A percentile compares a stretch with the other conserved stretches of the same genome.
Conservation (phyloP, 2,797 vertebrate genomes). For the Enteromius anoplus region DNA sequence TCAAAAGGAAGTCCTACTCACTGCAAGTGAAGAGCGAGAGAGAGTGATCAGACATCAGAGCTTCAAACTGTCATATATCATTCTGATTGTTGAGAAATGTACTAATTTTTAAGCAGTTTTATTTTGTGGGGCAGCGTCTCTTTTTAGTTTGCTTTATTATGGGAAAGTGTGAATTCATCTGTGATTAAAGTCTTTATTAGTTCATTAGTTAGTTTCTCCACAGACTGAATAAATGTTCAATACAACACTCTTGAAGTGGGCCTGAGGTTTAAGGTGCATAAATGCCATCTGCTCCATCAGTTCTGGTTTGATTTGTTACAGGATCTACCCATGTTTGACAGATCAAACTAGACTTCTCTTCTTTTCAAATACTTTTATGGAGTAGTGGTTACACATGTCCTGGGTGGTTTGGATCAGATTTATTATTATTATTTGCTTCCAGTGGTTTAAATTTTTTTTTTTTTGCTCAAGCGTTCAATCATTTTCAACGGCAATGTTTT, state of each 20-base stretch:
- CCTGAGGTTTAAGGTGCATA: conserved; percentile 10
- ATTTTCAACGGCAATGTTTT: conserved; percentile 66
- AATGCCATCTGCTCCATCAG: neutral
- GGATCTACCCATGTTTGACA: neutral
- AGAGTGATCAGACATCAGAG: conserved; percentile 4
- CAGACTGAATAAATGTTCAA: conserved; percentile 7
- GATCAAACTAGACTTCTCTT: conserved; percentile 55
- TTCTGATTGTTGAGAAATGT: conserved; percentile 8
- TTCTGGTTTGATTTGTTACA: neutral
- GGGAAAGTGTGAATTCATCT: conserved; percentile 6
- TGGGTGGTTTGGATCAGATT: conserved; percentile 52
- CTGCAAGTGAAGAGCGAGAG: conserved; percentile 10
- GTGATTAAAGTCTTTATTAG: conserved; percentile 23
- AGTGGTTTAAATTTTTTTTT: neutral
- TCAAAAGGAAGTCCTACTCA: conserved; percentile 16
- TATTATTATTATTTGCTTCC: conserved; percentile 33
- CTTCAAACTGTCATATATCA: neutral
- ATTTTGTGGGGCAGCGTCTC: conserved; percentile 18
- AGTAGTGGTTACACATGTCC: conserved; percentile 60
- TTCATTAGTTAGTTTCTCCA: conserved; percentile 1
- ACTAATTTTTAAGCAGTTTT: conserved; percentile 17
- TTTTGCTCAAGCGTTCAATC: conserved; percentile 22
- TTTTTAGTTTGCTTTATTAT: conserved; percentile 2
- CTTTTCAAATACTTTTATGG: conserved; percentile 67
- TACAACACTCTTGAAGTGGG: neutral